Evolutionary conservation across 2,888 invertebrate genomes (phyloP).

Genomic region (Orchesella flavescens): DNA sequence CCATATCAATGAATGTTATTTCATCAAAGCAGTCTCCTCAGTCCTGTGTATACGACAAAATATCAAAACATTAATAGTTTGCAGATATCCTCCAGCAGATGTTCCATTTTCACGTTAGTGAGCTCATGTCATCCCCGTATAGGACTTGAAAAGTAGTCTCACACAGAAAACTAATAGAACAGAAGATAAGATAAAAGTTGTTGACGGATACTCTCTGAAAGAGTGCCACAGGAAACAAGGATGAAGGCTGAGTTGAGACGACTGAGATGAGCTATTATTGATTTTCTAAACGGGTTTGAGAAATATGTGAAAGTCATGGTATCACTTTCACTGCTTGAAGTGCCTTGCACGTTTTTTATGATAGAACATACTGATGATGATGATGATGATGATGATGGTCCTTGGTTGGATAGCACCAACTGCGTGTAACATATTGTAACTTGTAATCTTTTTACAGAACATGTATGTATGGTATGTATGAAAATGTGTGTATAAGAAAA

Average conservation of each 20-base stretch:
- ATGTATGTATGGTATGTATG: not conserved
- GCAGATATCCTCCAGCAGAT: conserved; percentile 23
- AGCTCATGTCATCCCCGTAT: not conserved
- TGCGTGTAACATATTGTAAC: conserved; percentile 35
- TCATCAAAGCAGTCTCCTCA: conserved; percentile 8
- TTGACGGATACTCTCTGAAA: conserved; percentile 47
- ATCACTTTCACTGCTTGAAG: conserved; percentile 41
- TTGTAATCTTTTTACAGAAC: conserved; percentile 17
- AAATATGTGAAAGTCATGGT: conserved; percentile 30
- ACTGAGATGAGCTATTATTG: conserved; percentile 50
- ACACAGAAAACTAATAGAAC: conserved; percentile 35
- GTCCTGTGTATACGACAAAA: not conserved
- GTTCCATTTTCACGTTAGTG: conserved; percentile 9
- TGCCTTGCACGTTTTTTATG: conserved; percentile 38
- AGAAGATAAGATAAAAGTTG: conserved; percentile 48
- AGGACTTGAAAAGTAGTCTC: conserved; percentile 6
- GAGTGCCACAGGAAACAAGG: conserved; percentile 49
- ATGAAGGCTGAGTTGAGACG: conserved; percentile 38
- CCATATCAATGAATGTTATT: conserved; percentile 22
- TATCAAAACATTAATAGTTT: conserved; percentile 13
- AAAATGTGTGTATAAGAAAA: not conserved
- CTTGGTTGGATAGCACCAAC: not conserved
- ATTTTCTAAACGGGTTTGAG: conserved; percentile 45
- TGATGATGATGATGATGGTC: conserved; percentile 14
- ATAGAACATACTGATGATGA: conserved; percentile 20